Conservation (phyloP, 2,797 vertebrate genomes). For the Sebastes vulpes region DNA sequence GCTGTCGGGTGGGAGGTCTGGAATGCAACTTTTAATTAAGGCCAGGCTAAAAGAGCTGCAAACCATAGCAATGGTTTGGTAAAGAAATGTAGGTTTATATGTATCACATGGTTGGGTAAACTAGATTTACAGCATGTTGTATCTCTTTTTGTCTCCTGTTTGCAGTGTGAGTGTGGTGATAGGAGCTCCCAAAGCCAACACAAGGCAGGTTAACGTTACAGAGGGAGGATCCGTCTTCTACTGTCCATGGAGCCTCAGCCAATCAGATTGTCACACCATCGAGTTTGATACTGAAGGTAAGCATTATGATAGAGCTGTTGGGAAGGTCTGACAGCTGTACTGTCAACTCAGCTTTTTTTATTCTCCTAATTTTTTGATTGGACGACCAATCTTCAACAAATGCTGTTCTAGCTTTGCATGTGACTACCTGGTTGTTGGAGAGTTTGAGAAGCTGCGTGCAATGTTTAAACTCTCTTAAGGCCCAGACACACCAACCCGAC, state of each 20-base stretch:
- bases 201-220: constrained; percentile 85
- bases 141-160: constrained; percentile 30
- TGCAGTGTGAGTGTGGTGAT: constrained; percentile 90
- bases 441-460: neutral
- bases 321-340: neutral
- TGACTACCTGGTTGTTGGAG: neutral
- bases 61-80: neutral
- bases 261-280: constrained; percentile 80
- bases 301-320: neutral
- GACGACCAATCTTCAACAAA: neutral
- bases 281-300: constrained; percentile 91
- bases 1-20: constrained; percentile 60
- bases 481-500: too few species aligned
- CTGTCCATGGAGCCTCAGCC: constrained; percentile 89
- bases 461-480: neutral
- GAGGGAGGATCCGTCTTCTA: constrained; percentile 93
- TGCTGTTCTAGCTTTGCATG: neutral
- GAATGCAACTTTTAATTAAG: constrained; percentile 52
- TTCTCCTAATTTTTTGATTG: neutral
- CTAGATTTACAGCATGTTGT: constrained; percentile 10
- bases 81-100: constrained; percentile 5
- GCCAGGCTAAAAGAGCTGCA: constrained; percentile 33
- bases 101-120: constrained; percentile 27
- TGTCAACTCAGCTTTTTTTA: neutral
- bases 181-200: constrained; percentile 93